Base-by-base conservation (phyloP, 2,797 vertebrate genomes). In the Sitta carolinensis region DNA sequence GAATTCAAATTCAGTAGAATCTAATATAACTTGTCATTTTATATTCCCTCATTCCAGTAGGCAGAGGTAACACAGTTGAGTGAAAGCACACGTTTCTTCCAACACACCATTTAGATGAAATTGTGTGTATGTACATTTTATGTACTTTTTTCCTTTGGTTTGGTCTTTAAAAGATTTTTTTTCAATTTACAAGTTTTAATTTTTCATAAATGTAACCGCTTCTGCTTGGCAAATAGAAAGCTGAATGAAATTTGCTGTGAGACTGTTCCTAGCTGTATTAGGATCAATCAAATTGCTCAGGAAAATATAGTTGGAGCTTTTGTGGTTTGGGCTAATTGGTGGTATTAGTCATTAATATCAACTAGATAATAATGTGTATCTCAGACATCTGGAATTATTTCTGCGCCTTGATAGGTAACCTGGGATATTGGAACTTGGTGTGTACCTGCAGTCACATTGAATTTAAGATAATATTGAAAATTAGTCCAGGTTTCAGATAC, bases 21-120 rank as follows among this genome's bases (percentile, higher is more conserved):
- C 68, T 80, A 94, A 95, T 95, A 94, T 36, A 91, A 91, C 62
- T 52, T 73, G 62, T 72, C 91, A 88, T 96, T 94, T 95, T 90
- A 78, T 95, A 95, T 89, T 82, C 80, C 70, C 75, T 70, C 76
- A 47, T 80, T 91, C 72, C 85, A 93, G 68, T 57, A 87, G 75
- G 74, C 78, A 96, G 74, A 85, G 64, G 87, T 92, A 93, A 89
- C 87, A 40, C 0, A 80, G 85, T 51, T 94, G 77, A 93, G 58
- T 11, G 5, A 83, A 83, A 89, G 50, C 75, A 78, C 80, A 57
- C 1, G 1, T 81, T 93, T n/a, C 47, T 81, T 76, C 85, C 7
- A n/a, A 81, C 80, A 76, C 1, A 2, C 59, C 0, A 16, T 69
- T 75, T 52, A 76, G 59, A 43, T 73, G 76, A 85, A 85, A 78